Percentiles rank a stretch among this genome's conserved stretches.
phyloP scores from a whole-genome alignment of 2,113 vertebrate species.

The Mormoops blainvillei region DNA sequence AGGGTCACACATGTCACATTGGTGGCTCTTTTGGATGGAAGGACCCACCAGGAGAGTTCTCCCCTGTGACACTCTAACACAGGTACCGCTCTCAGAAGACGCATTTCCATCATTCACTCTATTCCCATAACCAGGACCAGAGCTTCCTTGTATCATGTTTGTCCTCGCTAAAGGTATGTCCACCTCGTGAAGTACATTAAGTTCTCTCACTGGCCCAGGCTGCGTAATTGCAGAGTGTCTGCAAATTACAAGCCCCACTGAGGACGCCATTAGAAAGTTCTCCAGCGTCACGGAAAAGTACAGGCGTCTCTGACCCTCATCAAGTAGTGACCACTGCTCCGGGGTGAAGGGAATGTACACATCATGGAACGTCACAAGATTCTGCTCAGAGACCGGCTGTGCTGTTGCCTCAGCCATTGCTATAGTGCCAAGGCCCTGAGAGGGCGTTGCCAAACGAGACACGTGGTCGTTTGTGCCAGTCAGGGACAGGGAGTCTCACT shows the following conservation, averaged over 20 bases:
- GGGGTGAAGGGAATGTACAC: neutral
- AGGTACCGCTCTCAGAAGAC: neutral
- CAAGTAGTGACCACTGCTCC: constrained; percentile 6
- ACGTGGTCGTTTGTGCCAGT: fast-evolving
- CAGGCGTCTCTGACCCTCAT: neutral
- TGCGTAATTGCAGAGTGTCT: neutral
- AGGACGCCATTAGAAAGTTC: neutral
- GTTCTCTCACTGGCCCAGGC: fast-evolving
- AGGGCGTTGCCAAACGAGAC: fast-evolving
- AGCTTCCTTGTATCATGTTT: no score
- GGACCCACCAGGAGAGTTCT: neutral
- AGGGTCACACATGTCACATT: neutral
- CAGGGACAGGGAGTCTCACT: neutral
- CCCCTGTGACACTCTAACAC: neutral
- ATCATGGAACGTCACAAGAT: neutral
- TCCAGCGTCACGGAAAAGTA: neutral
- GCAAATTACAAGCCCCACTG: neutral
- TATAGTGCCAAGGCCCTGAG: neutral
- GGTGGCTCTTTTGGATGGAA: neutral
- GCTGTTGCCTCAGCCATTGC: neutral
- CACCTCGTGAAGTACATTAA: fast-evolving
- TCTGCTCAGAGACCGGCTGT: fast-evolving
- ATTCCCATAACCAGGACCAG: neutral
- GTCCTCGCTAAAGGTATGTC: neutral
- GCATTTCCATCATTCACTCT: neutral